These are phyloP conservation scores for Crypturellus undulatus DNA, from an alignment of 2,113 vertebrate species.

Conservation along the genomic window DNA sequence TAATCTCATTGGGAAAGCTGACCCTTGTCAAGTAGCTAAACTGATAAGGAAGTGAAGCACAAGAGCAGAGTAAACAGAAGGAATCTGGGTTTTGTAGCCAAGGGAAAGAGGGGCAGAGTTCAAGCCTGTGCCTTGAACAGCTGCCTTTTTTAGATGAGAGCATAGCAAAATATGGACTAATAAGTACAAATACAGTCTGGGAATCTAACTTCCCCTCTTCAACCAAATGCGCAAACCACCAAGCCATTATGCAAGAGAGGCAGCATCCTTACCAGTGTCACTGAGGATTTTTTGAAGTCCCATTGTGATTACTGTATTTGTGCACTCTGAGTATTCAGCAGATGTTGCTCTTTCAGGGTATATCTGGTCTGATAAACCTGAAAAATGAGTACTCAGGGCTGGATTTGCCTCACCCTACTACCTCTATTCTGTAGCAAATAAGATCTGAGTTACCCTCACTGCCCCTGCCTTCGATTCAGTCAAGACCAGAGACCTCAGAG, in stretches of 20 bases:
- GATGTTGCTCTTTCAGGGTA: background rate
- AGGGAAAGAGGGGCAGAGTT: background rate
- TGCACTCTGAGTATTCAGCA: background rate
- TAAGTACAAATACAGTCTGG: background rate
- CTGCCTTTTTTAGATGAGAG: background rate
- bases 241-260: background rate
- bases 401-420: background rate
- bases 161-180: accelerated
- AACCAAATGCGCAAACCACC: background rate
- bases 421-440: accelerated
- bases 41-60: background rate
- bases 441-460: background rate
- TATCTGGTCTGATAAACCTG: background rate
- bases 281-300: background rate
- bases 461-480: background rate
- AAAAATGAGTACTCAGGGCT: background rate
- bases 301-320: background rate
- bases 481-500: background rate
- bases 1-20: background rate
- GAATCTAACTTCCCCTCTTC: background rate
- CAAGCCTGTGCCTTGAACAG: background rate
- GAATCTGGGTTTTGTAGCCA: background rate
- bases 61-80: background rate
- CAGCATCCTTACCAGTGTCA: background rate
- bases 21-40: background rate